Evolutionary conservation across 2,113 vertebrate species (phyloP), one percentile per base, ranked within the genome.

Genomic region (Piaya cayana): DNA sequence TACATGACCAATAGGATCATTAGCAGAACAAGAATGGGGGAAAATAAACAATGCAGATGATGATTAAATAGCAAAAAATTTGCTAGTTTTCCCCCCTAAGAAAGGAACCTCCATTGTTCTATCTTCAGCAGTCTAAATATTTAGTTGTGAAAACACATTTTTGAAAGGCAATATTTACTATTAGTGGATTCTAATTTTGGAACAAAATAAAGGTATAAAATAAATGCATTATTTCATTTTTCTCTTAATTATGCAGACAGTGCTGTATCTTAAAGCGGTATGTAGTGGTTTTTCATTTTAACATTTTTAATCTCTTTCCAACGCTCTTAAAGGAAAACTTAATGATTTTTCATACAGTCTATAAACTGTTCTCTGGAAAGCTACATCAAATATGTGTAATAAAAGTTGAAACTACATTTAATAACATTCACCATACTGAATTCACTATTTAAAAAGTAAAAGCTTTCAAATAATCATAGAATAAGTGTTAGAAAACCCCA

Each of bases 251-350:
- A 43, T 9, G 36, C 21, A 55, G 45, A 21, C 11, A 87, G 15
- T 5, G 2, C 12, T 15, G 18, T 39, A 19, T 42, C 37, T n/a
- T 68, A 65, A 86, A 88, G 43, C 58, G n/a, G 12, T 22, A 49
- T n/a, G 59, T 2, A 36, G 34, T 55, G 22, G 4, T 21, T 86
- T 92, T 79, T 69, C 49, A 65, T 45, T 78, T 53, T 14, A 95
- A 83, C 27, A 29, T 71, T 94, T 94, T 85, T 67, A 92, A 92
- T 91, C 59, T 77, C 63, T 87, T 88, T 77, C 18, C 45, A 18
- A n/a, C 91, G 26, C 55, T 72, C 13, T 63, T 58, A 52, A 72
- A 90, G n/a, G 29, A 85, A 94, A 93, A 86, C 11, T 58, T 86
- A 86, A 88, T 67, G 87, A 88, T 83, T 95, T 89, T 63, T 92